Evolutionary conservation across 2,113 vertebrate genomes (phyloP).

Genomic region (Arenaria interpres): DNA sequence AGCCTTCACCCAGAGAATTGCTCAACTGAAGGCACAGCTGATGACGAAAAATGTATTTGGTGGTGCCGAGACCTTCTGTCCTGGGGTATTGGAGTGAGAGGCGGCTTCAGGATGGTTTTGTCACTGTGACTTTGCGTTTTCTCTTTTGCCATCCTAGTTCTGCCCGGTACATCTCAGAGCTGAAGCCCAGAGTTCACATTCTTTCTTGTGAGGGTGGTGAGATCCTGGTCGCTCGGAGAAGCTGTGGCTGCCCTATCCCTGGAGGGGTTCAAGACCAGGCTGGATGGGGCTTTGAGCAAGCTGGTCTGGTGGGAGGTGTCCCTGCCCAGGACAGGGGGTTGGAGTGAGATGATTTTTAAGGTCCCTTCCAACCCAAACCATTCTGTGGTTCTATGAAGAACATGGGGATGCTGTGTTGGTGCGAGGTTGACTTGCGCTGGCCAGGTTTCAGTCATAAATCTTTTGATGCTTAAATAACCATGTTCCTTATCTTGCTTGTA

Average conservation of each 20-base stretch:
- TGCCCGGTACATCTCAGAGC: neutral
- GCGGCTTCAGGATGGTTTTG: neutral
- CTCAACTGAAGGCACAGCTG: neutral
- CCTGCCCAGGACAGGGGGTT: neutral
- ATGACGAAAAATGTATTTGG: neutral
- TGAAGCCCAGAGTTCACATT: neutral
- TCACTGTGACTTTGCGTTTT: neutral
- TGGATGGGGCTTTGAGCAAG: neutral
- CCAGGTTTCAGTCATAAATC: neutral
- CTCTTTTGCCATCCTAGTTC: neutral
- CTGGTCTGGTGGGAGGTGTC: neutral
- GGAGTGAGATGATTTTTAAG: neutral
- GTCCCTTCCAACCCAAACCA: neutral
- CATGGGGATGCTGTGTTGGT: neutral
- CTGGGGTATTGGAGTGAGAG: fast-evolving
- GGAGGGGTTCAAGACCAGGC: neutral
- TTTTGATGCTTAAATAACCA: neutral
- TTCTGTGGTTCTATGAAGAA: neutral
- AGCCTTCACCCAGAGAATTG: fast-evolving
- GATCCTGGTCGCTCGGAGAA: neutral
- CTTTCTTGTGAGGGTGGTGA: neutral
- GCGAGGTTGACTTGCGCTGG: neutral
- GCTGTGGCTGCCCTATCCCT: neutral
- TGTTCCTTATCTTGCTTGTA: neutral
- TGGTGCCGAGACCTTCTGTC: neutral